phyloP scores from a whole-genome alignment of 1,140 invertebrate species.

The Geopemphigus sp. region DNA sequence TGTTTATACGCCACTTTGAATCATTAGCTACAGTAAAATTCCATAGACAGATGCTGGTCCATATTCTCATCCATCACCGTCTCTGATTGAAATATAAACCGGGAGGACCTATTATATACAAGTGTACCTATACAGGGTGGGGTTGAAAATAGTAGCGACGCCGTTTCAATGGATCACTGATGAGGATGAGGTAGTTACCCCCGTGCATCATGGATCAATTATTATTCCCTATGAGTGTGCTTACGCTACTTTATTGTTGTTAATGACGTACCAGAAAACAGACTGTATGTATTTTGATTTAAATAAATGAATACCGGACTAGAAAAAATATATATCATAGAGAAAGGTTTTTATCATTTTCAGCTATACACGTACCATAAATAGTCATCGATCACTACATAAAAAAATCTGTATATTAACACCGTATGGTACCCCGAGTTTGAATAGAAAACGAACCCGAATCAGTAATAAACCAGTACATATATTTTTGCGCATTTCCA shows the following conservation, averaged over 20 bases:
- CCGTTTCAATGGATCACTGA: conserved; percentile 36
- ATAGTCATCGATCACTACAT: background rate
- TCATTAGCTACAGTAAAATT: conserved; percentile 43
- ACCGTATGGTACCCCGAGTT: conserved; percentile 18
- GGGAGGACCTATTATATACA: background rate
- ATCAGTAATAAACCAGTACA: conserved; percentile 3
- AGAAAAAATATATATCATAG: background rate
- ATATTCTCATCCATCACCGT: conserved; percentile 42
- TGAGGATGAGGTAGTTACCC: conserved; percentile 5
- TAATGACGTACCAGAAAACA: background rate
- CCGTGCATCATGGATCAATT: conserved; percentile 6
- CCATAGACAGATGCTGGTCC: conserved; percentile 26
- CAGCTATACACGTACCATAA: too few relatives aligned
- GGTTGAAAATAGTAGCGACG: conserved; percentile 37
- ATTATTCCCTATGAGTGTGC: background rate
- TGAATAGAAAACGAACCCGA: conserved; percentile 2
- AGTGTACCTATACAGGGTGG: background rate
- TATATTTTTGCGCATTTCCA: background rate
- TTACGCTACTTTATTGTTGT: background rate
- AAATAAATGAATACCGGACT: background rate
- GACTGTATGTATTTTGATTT: background rate
- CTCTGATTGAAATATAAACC: conserved; percentile 44
- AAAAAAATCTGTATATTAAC: background rate
- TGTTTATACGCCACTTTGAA: conserved; percentile 15
- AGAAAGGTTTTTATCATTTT: too few relatives aligned